Conservation (phyloP, 2,797 vertebrate species). For the Alauda arvensis region DNA sequence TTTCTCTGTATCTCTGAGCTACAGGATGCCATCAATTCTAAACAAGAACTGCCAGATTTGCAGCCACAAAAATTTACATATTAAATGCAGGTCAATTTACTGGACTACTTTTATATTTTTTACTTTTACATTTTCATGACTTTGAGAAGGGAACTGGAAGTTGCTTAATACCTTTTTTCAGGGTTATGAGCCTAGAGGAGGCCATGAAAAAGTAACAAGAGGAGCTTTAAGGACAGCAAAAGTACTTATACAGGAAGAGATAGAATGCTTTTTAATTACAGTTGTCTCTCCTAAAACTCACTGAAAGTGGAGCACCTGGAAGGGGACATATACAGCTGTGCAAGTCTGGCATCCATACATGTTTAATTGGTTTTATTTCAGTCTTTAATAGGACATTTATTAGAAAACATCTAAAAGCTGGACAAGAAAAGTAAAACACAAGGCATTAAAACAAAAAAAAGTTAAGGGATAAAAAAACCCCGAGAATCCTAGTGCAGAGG, state of each 20-base stretch:
- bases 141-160: not conserved
- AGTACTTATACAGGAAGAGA: not conserved
- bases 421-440: not conserved
- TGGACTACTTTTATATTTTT: not conserved
- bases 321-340: conserved; percentile 8
- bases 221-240: not conserved
- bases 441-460: not conserved
- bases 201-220: not conserved
- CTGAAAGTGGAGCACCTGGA: not conserved
- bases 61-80: not conserved
- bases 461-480: not conserved
- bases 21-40: not conserved
- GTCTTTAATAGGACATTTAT: not conserved
- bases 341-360: not conserved
- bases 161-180: not conserved
- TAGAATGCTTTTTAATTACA: not conserved
- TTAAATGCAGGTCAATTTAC: not conserved
- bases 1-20: not conserved
- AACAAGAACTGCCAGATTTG: not conserved
- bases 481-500: not conserved
- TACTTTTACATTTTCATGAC: not conserved
- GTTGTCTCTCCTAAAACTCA: not conserved
- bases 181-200: not conserved
- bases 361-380: not conserved
- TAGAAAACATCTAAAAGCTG: not conserved